Percentiles rank a stretch among this genome's conserved stretches.
These are phyloP conservation scores for Cyprinella venusta DNA, from an alignment of 2,797 vertebrate genomes.

Conservation along the genomic window DNA sequence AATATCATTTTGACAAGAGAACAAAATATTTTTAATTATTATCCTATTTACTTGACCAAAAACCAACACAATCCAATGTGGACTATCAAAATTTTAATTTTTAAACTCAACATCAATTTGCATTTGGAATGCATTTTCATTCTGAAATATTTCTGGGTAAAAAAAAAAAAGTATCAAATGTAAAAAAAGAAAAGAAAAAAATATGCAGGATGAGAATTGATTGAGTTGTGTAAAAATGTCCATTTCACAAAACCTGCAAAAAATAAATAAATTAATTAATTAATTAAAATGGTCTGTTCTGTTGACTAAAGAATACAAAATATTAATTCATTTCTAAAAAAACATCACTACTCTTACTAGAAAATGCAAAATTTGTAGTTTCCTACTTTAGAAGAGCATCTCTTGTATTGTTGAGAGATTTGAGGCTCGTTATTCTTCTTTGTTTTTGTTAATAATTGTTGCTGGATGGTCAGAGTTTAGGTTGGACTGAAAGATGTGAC, in stretches of 20 bases:
- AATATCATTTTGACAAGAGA: background rate
- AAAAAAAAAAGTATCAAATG: background rate
- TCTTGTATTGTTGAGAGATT: background rate
- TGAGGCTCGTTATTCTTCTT: background rate
- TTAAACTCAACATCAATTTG: background rate
- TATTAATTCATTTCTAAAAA: background rate
- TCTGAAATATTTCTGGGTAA: background rate
- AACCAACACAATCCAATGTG: background rate
- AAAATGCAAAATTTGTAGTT: background rate
- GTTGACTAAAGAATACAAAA: background rate
- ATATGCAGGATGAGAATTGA: background rate
- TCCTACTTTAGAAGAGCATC: background rate
- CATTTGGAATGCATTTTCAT: background rate
- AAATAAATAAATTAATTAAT: too few species aligned
- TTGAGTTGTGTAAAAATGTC: background rate
- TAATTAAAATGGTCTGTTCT: too few species aligned
- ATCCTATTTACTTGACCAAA: too few species aligned
- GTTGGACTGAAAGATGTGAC: constrained; percentile 52
- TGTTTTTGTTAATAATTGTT: constrained; percentile 27
- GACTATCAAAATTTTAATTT: background rate
- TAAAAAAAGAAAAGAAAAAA: background rate
- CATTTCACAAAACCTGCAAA: background rate
- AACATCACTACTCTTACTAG: background rate
- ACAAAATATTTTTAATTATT: too few species aligned
- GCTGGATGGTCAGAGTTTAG: constrained; percentile 8